These are phyloP conservation scores for Gobionotothen gibberifrons DNA, from an alignment of 2,797 vertebrate species.

Conservation along the genomic window DNA sequence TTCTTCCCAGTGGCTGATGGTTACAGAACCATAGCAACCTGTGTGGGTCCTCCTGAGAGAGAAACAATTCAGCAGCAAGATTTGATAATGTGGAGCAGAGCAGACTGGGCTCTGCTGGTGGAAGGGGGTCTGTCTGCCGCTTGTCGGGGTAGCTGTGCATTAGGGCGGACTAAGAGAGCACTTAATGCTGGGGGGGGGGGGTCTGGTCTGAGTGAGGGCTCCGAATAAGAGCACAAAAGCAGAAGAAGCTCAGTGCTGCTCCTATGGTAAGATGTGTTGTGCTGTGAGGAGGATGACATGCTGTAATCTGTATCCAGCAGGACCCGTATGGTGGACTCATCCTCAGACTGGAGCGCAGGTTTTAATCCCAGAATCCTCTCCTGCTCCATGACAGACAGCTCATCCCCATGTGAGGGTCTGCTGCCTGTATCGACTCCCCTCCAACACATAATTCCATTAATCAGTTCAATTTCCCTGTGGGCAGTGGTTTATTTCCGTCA, in stretches of 20 bases:
- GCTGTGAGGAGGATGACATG: conserved; percentile 60
- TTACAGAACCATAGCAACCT: conserved; percentile 28
- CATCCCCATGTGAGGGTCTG: conserved; percentile 74
- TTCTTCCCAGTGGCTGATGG: conserved; percentile 47
- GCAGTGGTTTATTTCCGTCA: conserved; percentile 91
- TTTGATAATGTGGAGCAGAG: conserved; percentile 58
- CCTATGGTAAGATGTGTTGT: conserved; percentile 61
- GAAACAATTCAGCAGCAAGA: conserved; percentile 69
- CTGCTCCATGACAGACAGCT: conserved; percentile 65
- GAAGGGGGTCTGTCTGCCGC: conserved; percentile 51
- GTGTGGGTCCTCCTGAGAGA: conserved; percentile 42
- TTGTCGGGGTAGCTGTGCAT: conserved; percentile 76
- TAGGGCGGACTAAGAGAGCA: conserved; percentile 80
- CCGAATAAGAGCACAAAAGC: conserved; percentile 66
- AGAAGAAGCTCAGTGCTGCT: conserved; percentile 63
- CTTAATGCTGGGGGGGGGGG: conserved; percentile 55
- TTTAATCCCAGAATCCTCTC: conserved; percentile 64
- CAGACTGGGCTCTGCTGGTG: conserved; percentile 34
- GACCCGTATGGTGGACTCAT: conserved; percentile 62
- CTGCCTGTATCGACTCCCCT: conserved; percentile 80
- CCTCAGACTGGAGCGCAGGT: conserved; percentile 60
- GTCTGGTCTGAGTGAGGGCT: conserved; percentile 44
- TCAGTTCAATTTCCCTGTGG: conserved; percentile 90
- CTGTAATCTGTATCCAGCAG: conserved; percentile 69
- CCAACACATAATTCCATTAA: conserved; percentile 88